phyloP scores from a whole-genome alignment of 92 coral and sea anemone species.

The Siderastrea siderea region DNA sequence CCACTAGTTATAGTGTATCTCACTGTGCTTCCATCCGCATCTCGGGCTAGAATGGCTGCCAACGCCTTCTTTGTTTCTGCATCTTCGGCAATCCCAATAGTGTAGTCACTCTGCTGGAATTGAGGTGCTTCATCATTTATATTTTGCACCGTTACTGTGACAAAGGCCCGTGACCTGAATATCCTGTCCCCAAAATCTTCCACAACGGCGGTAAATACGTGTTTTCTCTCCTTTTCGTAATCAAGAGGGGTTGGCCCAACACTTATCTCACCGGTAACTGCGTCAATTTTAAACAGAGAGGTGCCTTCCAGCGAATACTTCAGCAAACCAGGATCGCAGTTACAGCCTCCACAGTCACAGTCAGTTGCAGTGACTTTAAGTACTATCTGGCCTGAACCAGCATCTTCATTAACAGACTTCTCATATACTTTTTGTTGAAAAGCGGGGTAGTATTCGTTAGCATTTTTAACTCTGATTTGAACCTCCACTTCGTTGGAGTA shows the following conservation, averaged over 20 bases:
- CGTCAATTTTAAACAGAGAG: constrained; percentile 62
- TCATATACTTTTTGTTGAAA: constrained; percentile 60
- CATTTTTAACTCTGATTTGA: constrained; percentile 77
- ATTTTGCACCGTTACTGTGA: constrained; percentile 69
- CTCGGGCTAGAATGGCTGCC: constrained; percentile 92
- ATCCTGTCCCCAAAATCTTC: constrained; percentile 76
- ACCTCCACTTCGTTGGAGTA: constrained; percentile 78
- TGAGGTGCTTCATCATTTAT: constrained; percentile 82
- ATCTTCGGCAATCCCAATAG: constrained; percentile 86
- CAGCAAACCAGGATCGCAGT: constrained; percentile 71
- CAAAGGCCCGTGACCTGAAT: constrained; percentile 50
- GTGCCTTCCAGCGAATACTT: constrained; percentile 68
- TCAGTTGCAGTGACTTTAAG: constrained; percentile 78
- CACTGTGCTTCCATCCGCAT: constrained; percentile 78
- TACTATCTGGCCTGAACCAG: constrained; percentile 67
- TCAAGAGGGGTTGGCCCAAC: constrained; percentile 77
- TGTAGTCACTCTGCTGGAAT: constrained; percentile 77
- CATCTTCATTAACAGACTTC: constrained; percentile 66
- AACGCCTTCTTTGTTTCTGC: constrained; percentile 65
- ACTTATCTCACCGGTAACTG: constrained; percentile 77
- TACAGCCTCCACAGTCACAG: constrained; percentile 83
- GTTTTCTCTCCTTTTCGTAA: constrained; percentile 60
- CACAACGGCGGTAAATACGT: constrained; percentile 75
- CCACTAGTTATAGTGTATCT: constrained; percentile 54
- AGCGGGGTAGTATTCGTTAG: constrained; percentile 79